Evolutionary conservation across 2,888 invertebrate genomes (phyloP).

Genomic region (Lepeophtheirus nordmannii): DNA sequence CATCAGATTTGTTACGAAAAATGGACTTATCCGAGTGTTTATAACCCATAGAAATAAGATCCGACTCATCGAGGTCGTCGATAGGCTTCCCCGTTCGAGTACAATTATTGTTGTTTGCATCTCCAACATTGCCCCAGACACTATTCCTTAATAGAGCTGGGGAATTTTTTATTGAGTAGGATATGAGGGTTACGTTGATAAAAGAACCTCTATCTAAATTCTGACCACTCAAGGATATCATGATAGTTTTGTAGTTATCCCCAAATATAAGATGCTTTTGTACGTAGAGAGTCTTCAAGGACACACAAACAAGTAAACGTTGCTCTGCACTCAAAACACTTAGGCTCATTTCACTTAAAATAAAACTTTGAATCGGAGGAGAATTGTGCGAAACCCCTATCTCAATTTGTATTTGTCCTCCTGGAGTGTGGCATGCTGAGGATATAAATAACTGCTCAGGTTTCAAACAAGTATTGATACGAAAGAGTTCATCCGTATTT

Average conservation of each 20-base stretch:
- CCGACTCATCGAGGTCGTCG: neutral
- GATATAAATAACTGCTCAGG: neutral
- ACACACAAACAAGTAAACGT: neutral
- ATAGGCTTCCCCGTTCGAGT: neutral
- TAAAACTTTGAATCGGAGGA: neutral
- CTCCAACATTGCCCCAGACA: neutral
- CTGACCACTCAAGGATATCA: neutral
- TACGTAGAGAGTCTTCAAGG: neutral
- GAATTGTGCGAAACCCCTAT: neutral
- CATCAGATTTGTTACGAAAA: neutral
- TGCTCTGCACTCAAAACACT: neutral
- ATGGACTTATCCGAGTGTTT: neutral
- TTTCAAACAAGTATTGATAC: slow-evolving; percentile 1
- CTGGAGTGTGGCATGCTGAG: neutral
- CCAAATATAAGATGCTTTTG: neutral
- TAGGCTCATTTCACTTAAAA: neutral
- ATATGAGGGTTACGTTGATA: neutral
- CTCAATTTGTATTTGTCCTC: neutral
- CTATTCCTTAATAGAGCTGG: neutral
- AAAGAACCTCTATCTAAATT: neutral
- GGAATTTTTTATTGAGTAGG: neutral
- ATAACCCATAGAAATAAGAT: neutral
- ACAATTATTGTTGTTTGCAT: neutral
- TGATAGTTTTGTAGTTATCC: neutral
- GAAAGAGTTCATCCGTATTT: neutral